These are phyloP conservation scores for Caretta caretta DNA, from an alignment of 2,113 vertebrate genomes.

Conservation along the genomic window DNA sequence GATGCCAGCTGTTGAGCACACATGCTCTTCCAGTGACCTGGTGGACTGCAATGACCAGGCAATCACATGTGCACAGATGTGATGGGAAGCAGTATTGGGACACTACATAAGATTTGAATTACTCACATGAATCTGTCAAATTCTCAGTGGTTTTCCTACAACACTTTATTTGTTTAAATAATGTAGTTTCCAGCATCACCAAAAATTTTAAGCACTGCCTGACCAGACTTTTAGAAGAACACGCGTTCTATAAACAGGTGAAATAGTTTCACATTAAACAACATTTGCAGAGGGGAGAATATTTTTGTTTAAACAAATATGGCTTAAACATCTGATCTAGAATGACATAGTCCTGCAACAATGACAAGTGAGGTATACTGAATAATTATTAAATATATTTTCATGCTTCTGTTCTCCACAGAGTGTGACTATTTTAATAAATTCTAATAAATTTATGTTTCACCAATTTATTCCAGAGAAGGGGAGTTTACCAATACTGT, in stretches of 20 bases:
- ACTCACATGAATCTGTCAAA: not conserved
- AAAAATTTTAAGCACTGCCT: not conserved
- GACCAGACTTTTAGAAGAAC: not conserved
- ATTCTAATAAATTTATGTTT: not conserved
- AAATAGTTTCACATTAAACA: not conserved
- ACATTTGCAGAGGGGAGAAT: not conserved
- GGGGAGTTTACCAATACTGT: not conserved
- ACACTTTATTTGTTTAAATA: not conserved
- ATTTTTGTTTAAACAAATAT: too few species aligned
- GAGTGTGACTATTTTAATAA: not conserved
- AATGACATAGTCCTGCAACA: too few species aligned
- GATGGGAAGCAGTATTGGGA: not conserved
- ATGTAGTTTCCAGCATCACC: not conserved
- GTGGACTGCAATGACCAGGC: not conserved
- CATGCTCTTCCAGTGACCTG: not conserved
- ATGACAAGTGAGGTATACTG: too few species aligned
- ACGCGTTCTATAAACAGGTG: not conserved
- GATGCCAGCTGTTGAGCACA: not conserved
- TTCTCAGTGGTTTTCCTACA: not conserved
- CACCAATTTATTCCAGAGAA: not conserved
- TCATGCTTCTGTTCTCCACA: not conserved
- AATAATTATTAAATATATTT: not conserved
- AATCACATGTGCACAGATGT: not conserved
- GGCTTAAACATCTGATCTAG: too few species aligned
- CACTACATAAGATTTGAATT: not conserved